A percentile compares a stretch with the other conserved stretches of the same genome.
Conservation (phyloP, 2,113 vertebrate genomes). For the Silurus meridionalis region DNA sequence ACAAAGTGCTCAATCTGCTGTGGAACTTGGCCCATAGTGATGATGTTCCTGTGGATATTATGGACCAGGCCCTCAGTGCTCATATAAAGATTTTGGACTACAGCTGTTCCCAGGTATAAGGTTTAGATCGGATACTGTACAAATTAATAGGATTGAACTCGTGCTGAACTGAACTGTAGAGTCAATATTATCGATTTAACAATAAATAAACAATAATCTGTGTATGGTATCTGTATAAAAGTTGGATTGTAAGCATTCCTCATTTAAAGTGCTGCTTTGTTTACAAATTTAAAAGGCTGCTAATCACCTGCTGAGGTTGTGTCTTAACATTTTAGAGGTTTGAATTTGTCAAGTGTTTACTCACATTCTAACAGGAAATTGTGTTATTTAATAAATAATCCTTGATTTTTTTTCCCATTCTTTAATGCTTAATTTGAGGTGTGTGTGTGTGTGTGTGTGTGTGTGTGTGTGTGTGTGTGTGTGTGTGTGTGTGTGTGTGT, state of each 20-base stretch:
- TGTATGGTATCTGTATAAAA: background rate
- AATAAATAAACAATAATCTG: background rate
- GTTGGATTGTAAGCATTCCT: background rate
- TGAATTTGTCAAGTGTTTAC: background rate
- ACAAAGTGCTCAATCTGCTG: conserved; percentile 95
- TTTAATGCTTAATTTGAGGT: no score
- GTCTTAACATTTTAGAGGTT: background rate
- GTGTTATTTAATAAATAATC: no score
- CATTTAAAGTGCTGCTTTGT: background rate
- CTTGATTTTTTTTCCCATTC: no score
- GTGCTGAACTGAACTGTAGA: no score
- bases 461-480: no score
- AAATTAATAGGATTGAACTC: background rate
- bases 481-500: no score
- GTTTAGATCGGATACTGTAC: background rate
- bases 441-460: no score
- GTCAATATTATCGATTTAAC: background rate
- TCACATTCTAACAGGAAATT: background rate
- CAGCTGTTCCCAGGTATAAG: conserved; percentile 95
- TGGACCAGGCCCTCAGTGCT: conserved; percentile 98
- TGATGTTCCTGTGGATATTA: conserved; percentile 98
- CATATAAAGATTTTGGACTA: conserved; percentile 99
- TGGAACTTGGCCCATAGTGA: conserved; percentile 99
- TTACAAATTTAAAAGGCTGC: background rate
- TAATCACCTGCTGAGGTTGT: background rate